Evolutionary conservation across 2,888 invertebrate genomes (phyloP).

Genomic region (Xiphydria camelus): DNA sequence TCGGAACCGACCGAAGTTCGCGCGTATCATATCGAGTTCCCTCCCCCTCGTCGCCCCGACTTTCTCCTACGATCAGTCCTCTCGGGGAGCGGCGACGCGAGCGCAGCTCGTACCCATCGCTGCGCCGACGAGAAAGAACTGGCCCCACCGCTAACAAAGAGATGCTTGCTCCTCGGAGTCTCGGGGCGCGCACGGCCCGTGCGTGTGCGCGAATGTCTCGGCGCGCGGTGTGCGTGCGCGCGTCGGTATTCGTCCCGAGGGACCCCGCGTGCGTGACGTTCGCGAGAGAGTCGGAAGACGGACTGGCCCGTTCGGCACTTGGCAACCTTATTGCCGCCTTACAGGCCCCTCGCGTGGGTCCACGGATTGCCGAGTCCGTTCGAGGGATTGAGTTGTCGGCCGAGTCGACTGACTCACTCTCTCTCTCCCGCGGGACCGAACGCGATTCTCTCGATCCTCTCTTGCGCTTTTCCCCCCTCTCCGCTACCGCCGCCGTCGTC

Average conservation of each 20-base stretch:
- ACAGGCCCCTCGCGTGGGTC: slow-evolving; percentile 5
- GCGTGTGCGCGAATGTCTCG: slow-evolving; percentile 39
- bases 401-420: slow-evolving; percentile 5
- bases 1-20: too few species aligned
- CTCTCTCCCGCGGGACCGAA: slow-evolving; percentile 5
- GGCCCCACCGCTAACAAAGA: slow-evolving; percentile 53
- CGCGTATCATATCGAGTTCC: background rate
- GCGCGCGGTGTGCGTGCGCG: slow-evolving; percentile 36
- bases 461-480: slow-evolving; percentile 1
- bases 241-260: slow-evolving; percentile 32
- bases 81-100: too few species aligned
- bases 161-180: slow-evolving; percentile 46
- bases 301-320: slow-evolving; percentile 1
- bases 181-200: slow-evolving; percentile 37
- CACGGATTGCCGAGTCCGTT: too few species aligned
- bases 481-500: background rate
- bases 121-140: slow-evolving; percentile 41
- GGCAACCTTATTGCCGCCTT: slow-evolving; percentile 2
- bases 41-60: slow-evolving; percentile 12
- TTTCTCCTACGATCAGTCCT: too few species aligned
- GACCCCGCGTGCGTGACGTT: slow-evolving; percentile 6
- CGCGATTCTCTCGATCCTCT: slow-evolving; percentile 2
- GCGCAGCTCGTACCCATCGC: slow-evolving; percentile 32
- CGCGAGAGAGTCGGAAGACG: background rate
- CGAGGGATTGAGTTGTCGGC: slow-evolving; percentile 7